Evolutionary conservation across 2,888 invertebrate species (phyloP).

Genomic region (Scelioninae gen. 1): DNA sequence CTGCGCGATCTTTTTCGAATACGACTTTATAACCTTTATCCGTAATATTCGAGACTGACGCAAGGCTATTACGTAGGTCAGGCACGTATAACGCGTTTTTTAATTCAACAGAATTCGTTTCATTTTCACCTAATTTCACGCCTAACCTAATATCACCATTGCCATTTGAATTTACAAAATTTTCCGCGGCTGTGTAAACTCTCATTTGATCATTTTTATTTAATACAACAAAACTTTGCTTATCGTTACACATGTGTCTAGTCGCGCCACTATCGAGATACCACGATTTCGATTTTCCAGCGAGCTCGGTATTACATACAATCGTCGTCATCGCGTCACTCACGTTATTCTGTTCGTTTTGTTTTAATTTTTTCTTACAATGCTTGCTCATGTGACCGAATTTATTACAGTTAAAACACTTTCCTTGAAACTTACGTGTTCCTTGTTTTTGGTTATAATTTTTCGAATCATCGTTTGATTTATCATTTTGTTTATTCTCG

Average conservation of each 20-base stretch:
- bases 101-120: slow-evolving; percentile 51
- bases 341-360: slow-evolving; percentile 11
- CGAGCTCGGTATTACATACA: slow-evolving; percentile 36
- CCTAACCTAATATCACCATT: slow-evolving; percentile 18
- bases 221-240: slow-evolving; percentile 31
- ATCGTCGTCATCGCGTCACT: slow-evolving; percentile 35
- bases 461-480: background rate
- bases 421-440: slow-evolving; percentile 35
- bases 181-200: slow-evolving; percentile 56
- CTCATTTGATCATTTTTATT: slow-evolving; percentile 23
- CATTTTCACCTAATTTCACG: background rate
- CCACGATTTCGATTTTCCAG: slow-evolving; percentile 38
- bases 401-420: slow-evolving; percentile 58
- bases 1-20: slow-evolving; percentile 68
- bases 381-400: slow-evolving; percentile 24
- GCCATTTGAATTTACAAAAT: slow-evolving; percentile 47
- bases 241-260: slow-evolving; percentile 62
- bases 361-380: background rate
- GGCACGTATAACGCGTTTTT: slow-evolving; percentile 35
- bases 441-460: background rate
- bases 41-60: background rate
- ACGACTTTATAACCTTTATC: slow-evolving; percentile 71
- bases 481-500: background rate
- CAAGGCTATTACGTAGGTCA: background rate
- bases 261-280: slow-evolving; percentile 65